phyloP scores from a whole-genome alignment of 37 sponge, comb jelly and placozoan species.

The Halichondria panicea region DNA sequence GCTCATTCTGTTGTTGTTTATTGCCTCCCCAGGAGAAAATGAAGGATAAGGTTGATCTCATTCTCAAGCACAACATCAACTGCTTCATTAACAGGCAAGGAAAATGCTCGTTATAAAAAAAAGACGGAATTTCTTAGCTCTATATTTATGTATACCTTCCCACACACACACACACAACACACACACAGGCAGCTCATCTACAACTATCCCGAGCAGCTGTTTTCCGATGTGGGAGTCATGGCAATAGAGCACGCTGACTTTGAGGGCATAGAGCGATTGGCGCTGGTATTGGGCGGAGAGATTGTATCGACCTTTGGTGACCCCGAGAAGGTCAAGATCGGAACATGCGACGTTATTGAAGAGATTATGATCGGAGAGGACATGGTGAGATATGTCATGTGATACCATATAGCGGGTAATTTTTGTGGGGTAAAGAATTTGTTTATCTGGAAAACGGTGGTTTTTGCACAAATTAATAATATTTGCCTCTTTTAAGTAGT shows the following conservation, averaged over 20 bases:
- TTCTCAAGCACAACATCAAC: constrained; percentile 93
- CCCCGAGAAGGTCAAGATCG: constrained; percentile 93
- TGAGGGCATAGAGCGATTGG: constrained; percentile 96
- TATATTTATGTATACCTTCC: neutral
- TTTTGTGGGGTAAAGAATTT: no score
- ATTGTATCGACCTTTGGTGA: constrained; percentile 98
- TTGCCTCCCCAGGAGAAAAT: constrained; percentile 93
- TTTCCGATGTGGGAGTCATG: constrained; percentile 97
- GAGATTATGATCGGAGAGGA: constrained; percentile 99
- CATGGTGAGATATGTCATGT: constrained; percentile 47
- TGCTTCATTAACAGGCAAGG: constrained; percentile 93
- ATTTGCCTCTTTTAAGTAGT: no score
- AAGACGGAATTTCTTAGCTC: neutral
- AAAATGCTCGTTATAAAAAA: neutral
- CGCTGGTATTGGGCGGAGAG: constrained; percentile 92
- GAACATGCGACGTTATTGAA: constrained; percentile 94
- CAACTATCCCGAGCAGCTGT: constrained; percentile 99
- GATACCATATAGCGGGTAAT: no score
- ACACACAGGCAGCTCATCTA: constrained; percentile 97
- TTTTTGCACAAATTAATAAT: no score
- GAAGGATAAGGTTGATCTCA: constrained; percentile 96
- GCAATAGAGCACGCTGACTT: constrained; percentile 99
- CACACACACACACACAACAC: no score
- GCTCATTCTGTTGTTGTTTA: neutral
- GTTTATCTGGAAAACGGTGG: no score